phyloP scores from a whole-genome alignment of 2,797 vertebrate species.

The Buphagus erythrorhynchus region DNA sequence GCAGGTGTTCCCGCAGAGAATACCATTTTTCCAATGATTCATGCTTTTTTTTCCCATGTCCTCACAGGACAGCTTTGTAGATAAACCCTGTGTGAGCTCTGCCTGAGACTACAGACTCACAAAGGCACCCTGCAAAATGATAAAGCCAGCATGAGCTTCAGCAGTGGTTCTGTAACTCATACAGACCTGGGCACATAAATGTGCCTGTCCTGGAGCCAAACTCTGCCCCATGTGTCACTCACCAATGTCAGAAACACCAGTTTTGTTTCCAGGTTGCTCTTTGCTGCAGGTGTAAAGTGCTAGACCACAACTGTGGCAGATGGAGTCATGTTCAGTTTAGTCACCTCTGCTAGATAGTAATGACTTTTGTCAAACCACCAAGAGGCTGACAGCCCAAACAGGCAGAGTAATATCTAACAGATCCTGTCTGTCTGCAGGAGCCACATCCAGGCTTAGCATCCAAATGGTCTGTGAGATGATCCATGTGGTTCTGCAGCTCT shows the following conservation, averaged over 20 bases:
- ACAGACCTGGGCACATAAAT: neutral
- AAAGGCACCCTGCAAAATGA: neutral
- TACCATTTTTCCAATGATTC: neutral
- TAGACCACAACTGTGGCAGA: neutral
- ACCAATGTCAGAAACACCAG: neutral
- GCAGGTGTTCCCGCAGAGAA: neutral
- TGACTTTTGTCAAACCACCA: neutral
- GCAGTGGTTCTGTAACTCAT: rapidly evolving
- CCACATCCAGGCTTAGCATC: rapidly evolving
- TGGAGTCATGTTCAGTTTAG: neutral
- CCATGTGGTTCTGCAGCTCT: neutral
- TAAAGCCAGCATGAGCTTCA: neutral
- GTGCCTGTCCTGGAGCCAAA: neutral
- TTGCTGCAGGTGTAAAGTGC: neutral
- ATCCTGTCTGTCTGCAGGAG: neutral
- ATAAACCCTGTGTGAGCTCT: neutral
- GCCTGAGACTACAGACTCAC: neutral
- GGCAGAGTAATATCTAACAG: neutral
- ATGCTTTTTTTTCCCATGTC: neutral
- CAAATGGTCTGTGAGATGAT: neutral
- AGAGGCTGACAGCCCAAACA: neutral
- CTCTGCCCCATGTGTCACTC: neutral
- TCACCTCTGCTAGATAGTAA: neutral
- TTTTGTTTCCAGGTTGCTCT: neutral
- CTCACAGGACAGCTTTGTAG: neutral